Percentiles rank a stretch among this genome's conserved stretches.
These are phyloP conservation scores for Pholis gunnellus DNA, from an alignment of 2,113 vertebrate genomes.

Conservation along the genomic window DNA sequence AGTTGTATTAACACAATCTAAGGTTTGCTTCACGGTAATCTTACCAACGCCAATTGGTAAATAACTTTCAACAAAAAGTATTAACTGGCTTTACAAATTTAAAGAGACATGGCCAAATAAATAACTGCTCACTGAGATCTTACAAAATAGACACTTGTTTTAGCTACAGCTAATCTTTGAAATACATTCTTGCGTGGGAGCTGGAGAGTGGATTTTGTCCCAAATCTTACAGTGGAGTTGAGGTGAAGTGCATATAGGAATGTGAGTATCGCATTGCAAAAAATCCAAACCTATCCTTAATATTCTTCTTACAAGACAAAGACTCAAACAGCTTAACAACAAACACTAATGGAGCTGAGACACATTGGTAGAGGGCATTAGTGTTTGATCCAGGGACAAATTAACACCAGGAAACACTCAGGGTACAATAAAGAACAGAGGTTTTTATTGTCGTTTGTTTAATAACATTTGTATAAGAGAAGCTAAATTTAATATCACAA, in stretches of 20 bases:
- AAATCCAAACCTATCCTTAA: not conserved
- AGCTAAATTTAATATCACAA: slow-evolving; percentile 5
- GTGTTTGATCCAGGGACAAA: not conserved
- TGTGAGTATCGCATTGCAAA: not conserved
- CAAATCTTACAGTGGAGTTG: not conserved
- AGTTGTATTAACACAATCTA: not conserved
- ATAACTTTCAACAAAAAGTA: not conserved
- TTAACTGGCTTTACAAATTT: not conserved
- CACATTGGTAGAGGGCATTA: not conserved
- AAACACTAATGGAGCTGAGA: not conserved
- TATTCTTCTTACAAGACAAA: not conserved
- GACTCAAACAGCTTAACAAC: not conserved
- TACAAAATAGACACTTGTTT: not conserved
- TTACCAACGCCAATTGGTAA: not conserved
- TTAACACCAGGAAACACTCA: not conserved
- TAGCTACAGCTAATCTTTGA: not conserved
- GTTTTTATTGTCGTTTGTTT: slow-evolving; percentile 41
- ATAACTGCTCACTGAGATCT: not conserved
- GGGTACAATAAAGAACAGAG: slow-evolving; percentile 14
- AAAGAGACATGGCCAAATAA: not conserved
- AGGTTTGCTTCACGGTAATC: not conserved
- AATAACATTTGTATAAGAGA: slow-evolving; percentile 45
- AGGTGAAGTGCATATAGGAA: not conserved
- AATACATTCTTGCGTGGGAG: not conserved
- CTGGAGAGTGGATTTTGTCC: not conserved